phyloP scores from a whole-genome alignment of 1,140 invertebrate genomes.

The Drosophila guanche region DNA sequence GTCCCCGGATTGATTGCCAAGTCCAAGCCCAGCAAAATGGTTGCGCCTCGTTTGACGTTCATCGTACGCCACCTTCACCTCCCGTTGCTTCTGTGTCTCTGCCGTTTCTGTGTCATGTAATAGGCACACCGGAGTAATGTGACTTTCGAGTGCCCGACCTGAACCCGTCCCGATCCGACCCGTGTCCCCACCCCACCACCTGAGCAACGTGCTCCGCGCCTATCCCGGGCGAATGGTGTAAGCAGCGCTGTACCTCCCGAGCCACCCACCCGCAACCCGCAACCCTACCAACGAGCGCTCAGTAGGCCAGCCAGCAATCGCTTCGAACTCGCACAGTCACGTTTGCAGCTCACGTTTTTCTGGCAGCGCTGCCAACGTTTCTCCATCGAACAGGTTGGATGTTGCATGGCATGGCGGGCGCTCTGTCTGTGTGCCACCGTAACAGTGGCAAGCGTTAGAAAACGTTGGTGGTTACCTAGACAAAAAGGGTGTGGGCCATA shows the following conservation, averaged over 20 bases:
- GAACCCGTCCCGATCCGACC: neutral
- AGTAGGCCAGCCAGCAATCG: conserved; percentile 68
- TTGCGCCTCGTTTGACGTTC: conserved; percentile 34
- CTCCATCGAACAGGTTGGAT: conserved; percentile 63
- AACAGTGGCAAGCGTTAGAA: conserved; percentile 31
- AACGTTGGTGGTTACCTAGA: conserved; percentile 14
- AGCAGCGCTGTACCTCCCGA: conserved; percentile 6
- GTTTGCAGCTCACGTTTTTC: conserved; percentile 76
- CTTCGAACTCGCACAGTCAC: conserved; percentile 70
- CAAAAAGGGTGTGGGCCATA: neutral
- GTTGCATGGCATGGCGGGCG: conserved; percentile 41
- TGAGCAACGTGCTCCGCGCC: conserved; percentile 50
- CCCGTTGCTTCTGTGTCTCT: neutral
- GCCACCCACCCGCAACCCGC: neutral
- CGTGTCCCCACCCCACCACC: neutral
- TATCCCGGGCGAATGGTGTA: conserved; percentile 54
- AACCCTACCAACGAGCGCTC: conserved; percentile 37
- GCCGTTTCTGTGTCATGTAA: conserved; percentile 56
- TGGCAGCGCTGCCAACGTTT: conserved; percentile 44
- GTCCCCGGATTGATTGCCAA: conserved; percentile 46
- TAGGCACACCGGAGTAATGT: conserved; percentile 58
- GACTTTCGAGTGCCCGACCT: conserved; percentile 47
- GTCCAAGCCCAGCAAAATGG: conserved; percentile 42
- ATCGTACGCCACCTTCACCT: no score
- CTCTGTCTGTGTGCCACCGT: conserved; percentile 43